phyloP scores from a whole-genome alignment of 2,888 invertebrate species.

The Alcis repandata region DNA sequence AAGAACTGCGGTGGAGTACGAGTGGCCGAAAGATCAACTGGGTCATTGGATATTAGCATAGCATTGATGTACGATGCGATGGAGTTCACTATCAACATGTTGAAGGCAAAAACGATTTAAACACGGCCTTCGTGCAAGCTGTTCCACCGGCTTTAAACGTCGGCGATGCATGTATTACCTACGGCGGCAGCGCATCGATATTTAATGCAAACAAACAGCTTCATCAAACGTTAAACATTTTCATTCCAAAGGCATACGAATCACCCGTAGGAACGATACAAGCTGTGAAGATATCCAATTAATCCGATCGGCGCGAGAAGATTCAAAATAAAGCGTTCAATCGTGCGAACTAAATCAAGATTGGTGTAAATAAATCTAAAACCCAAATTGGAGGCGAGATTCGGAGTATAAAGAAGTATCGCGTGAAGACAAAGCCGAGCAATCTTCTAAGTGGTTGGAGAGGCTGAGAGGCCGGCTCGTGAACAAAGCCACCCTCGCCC shows the following conservation, averaged over 20 bases:
- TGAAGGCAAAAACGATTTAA: constrained; percentile 36
- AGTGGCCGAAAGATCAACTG: constrained; percentile 32
- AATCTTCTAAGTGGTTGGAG: constrained; percentile 83
- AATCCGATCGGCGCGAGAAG: constrained; percentile 30
- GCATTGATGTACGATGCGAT: constrained; percentile 23
- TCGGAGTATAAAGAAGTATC: constrained; percentile 71
- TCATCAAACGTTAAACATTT: constrained; percentile 31
- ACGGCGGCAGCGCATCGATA: constrained; percentile 28
- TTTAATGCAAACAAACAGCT: constrained; percentile 32
- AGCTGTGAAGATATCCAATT: constrained; percentile 28
- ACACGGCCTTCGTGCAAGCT: constrained; percentile 34
- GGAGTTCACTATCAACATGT: constrained; percentile 28
- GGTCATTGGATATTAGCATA: constrained; percentile 34
- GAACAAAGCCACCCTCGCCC: constrained; percentile 68
- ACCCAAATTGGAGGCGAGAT: constrained; percentile 69
- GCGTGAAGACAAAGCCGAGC: constrained; percentile 77
- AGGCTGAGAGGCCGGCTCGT: constrained; percentile 62
- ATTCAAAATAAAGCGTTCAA: constrained; percentile 46
- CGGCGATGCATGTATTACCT: constrained; percentile 22
- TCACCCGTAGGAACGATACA: constrained; percentile 16
- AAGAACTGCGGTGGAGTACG: constrained; percentile 10
- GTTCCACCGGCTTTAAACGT: constrained; percentile 26
- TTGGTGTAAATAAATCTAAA: constrained; percentile 65
- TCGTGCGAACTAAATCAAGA: constrained; percentile 53
- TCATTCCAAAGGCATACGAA: constrained; percentile 29